Base-by-base conservation (phyloP, 2,797 vertebrate species). In the Botia kubotai region DNA sequence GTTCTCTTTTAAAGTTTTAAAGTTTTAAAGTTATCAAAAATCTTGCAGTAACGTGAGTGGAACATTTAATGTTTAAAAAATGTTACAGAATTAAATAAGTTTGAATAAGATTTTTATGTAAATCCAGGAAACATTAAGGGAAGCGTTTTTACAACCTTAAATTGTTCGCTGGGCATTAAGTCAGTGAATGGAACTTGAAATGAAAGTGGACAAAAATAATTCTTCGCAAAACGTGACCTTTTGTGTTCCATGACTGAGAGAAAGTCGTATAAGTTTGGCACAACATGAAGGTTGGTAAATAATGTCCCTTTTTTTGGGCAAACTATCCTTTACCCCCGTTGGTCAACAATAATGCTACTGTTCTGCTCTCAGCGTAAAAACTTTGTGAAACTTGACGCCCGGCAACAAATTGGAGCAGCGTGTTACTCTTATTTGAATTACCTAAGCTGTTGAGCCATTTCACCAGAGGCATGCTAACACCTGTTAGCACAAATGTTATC, bases 401-500 rank as follows among this genome's bases (percentile, higher is more conserved):
- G 63, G 57, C 57, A 33, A 65, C 67, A 71, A 79, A 79, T 72
- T 63, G 29, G 46, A 5, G 46, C 52, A 63, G 69, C 46, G 4
- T 13, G 58, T 72, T 79, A 48, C 46, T 58, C 77, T 65, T 80
- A 46, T 73, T 74, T 74, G 70, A 80, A 66, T 80, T 46, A 73
- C 60, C 50, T 72, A 66, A 80, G 19, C 77, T 58, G 6, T 43
- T 66, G 62, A 80, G 78, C 50, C 60, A 21, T 80, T 80, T 75
- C 76, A 75, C 84, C 73, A 46, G 75, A 82, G 66, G 72, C 65
- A 6, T 46, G 71, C 74, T 76, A 80, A 77, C 76, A 86, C 77
- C 79, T 83, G 53, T 82, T 57, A 84, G 69, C 82, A 46, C 82
- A 67, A 81, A 83, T 76, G 69, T 83, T 81, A 68, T 65, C 78